phyloP scores from a whole-genome alignment of 2,797 vertebrate species.

The Rousettus madagascariensis region DNA sequence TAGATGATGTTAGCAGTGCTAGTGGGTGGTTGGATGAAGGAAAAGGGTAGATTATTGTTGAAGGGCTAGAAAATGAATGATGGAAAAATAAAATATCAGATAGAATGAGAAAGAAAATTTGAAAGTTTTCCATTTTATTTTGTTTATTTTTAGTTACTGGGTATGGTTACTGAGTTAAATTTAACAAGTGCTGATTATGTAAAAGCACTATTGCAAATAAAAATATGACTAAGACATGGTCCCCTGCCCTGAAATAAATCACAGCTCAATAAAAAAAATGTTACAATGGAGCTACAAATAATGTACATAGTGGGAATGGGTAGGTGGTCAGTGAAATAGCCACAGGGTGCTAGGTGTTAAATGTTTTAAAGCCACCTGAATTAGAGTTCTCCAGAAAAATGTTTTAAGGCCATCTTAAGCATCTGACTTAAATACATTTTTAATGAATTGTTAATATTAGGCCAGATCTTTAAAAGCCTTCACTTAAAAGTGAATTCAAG shows the following conservation, averaged over 20 bases:
- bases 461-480: neutral
- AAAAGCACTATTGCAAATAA: constrained; percentile 21
- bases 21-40: neutral
- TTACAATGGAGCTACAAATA: neutral
- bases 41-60: neutral
- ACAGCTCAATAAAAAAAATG: neutral
- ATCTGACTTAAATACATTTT: constrained; percentile 33
- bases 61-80: neutral
- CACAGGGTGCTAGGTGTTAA: neutral
- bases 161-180: neutral
- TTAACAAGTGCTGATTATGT: constrained; percentile 35
- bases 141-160: neutral
- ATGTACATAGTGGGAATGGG: neutral
- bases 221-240: constrained; percentile 18
- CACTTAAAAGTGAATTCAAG: constrained; percentile 23
- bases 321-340: neutral
- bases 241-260: neutral
- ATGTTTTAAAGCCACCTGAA: constrained; percentile 2
- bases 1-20: neutral
- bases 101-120: neutral
- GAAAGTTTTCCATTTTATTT: neutral
- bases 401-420: constrained; percentile 6
- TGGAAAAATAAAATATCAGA: neutral
- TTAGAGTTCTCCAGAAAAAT: neutral
- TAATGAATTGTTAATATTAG: constrained; percentile 20